Evolutionary conservation across 2,113 vertebrate genomes (phyloP), one percentile per base, ranked within the genome.

Genomic region (Phaetusa simplex): DNA sequence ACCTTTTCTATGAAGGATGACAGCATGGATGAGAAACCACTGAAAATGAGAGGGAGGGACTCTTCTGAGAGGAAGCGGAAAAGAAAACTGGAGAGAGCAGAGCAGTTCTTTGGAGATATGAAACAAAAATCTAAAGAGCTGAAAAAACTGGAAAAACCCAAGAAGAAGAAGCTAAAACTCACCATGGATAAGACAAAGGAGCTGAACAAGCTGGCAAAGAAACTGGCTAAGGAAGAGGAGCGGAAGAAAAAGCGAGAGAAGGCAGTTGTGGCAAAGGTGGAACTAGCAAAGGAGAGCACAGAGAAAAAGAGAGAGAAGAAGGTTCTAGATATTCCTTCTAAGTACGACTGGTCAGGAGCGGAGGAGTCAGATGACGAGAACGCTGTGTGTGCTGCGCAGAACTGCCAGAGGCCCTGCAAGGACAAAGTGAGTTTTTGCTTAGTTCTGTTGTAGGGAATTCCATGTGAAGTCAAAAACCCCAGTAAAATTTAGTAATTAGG

Each of bases 291-390:
- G 86, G 99, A 99, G 29, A 98, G 96, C 32, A 95, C 98, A 38
- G 99, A 99, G 96, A 99, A 99, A 59, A 99, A 99, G 94, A 98
- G 99, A 95, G 99, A 99, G 97, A 99, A 98, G 97, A 99, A 99
- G 91, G 98, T 99, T 70, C 98, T 99, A 42, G 99, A 99, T 96
- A 99, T 99, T 92, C 99, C 99, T 26, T 99, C 99, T 6, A 99
- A 99, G 93, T 99, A 99, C 0, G 99, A 99, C 95, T 99, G 99
- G 99, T 99, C 99, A 5, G 99, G 99, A 49, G 99, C 99, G 0
- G 99, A 99, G 40, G 99, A 99, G 71, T 99, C 99, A 0, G 99
- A 99, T 38, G 99, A 99, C 5, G 99, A 99, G 96, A 99, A 99
- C 0, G 99, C 99, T 1, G 99, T 99, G 13, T 99, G 99, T 23